phyloP scores from a whole-genome alignment of 2,797 vertebrate species.

The Anguilla obscura region DNA sequence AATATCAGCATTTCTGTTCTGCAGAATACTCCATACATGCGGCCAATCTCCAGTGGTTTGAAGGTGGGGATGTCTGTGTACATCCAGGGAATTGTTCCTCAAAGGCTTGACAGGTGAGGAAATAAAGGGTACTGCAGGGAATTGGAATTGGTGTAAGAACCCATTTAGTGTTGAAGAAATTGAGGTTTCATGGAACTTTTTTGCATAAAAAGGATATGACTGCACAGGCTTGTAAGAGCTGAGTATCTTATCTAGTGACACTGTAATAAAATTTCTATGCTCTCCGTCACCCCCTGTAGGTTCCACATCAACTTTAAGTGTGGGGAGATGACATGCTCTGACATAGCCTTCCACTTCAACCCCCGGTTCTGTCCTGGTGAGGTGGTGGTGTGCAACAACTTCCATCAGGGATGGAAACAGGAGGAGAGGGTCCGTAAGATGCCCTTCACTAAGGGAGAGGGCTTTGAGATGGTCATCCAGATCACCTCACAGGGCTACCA shows the following conservation, averaged over 20 bases:
- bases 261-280: neutral
- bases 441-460: neutral
- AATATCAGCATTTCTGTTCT: conserved; percentile 26
- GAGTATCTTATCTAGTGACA: too few species aligned
- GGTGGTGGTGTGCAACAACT: neutral
- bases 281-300: neutral
- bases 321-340: neutral
- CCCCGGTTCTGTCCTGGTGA: neutral
- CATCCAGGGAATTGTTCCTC: conserved; percentile 72
- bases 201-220: too few species aligned
- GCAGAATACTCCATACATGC: conserved; percentile 75
- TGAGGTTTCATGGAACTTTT: neutral
- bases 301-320: neutral
- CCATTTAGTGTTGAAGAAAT: neutral
- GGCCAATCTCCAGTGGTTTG: conserved; percentile 68
- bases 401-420: neutral
- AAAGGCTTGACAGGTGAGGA: conserved; percentile 69
- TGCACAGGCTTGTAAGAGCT: too few species aligned
- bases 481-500: neutral
- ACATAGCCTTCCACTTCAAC: neutral
- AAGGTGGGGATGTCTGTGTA: conserved; percentile 60
- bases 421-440: neutral
- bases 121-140: neutral
- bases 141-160: neutral
- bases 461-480: neutral